Evolutionary conservation across 2,797 vertebrate genomes (phyloP), one percentile per base, ranked within the genome.

Genomic region (Saxicola maurus): DNA sequence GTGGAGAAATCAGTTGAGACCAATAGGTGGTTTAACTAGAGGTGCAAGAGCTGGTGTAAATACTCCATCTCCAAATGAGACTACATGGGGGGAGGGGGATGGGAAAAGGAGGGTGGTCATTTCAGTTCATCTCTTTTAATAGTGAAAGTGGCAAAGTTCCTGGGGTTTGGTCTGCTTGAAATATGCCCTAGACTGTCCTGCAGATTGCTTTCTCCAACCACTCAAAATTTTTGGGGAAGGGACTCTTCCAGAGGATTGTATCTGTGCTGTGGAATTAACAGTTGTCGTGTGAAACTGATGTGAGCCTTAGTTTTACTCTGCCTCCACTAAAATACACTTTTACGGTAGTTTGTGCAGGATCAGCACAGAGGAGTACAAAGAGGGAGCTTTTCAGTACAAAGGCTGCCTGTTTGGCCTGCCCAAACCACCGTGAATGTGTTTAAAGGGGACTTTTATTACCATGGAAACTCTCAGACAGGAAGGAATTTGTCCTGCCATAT

Each of bases 401-500:
- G 95, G 93, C 95, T 94, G 95, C 94, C 95, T 96, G 95, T 96
- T 96, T 96, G 95, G 95, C 91, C 94, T 94, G 95, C 93, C 93
- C 93, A 96, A 95, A 96, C 94, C 94, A 95, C 94, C 87, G 92
- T 96, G 93, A 95, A 96, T 96, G 95, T 96, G 92, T 94, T 95
- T 96, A 96, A 96, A 95, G 94, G 95, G 95, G 95, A 96, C 95
- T 96, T 95, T 95, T 94, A 96, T 96, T 96, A 68, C 95, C 95
- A 96, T 96, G 95, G 95, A 94, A 96, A 96, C 95, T 95, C 94
- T 95, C 94, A 94, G 95, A 96, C 95, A 96, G 95, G 93, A 96
- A 96, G 95, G 95, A 96, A 96, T 96, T 96, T 96, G 94, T 95
- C 93, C 95, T 96, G 89, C 95, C 89, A 89, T 96, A 95, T 96